Conservation (phyloP, 2,113 vertebrate genomes). For the Psettodes erumei region DNA sequence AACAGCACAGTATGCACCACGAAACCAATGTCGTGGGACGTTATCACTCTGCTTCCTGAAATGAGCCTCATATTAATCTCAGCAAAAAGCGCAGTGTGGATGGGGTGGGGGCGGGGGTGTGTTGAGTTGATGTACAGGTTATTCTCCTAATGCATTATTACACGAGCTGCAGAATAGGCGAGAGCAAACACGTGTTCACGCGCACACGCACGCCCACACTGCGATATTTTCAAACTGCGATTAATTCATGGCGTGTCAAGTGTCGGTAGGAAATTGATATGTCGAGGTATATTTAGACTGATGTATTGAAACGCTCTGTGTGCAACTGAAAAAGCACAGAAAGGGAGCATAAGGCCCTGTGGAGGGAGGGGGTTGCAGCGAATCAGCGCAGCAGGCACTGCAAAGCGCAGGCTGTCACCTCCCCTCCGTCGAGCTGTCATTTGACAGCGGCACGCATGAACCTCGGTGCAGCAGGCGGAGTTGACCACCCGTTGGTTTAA, state of each 20-base stretch:
- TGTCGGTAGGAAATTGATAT: background rate
- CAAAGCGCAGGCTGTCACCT: constrained; percentile 64
- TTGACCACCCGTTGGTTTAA: constrained; percentile 10
- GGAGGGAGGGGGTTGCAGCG: constrained; percentile 56
- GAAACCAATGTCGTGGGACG: constrained; percentile 58
- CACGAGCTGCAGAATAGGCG: background rate
- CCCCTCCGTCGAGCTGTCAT: constrained; percentile 77
- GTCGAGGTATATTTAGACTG: background rate
- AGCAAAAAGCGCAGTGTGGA: constrained; percentile 27
- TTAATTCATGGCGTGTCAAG: background rate
- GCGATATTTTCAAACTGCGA: background rate
- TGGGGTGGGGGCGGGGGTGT: constrained; percentile 24
- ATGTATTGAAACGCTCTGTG: background rate
- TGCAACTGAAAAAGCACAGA: constrained; percentile 8
- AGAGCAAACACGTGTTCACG: background rate
- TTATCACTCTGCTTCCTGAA: constrained; percentile 26
- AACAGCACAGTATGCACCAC: constrained; percentile 58
- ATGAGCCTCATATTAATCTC: constrained; percentile 40
- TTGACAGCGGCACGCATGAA: constrained; percentile 72
- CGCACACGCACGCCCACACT: background rate
- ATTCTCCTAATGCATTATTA: constrained; percentile 39
- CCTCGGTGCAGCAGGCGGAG: constrained; percentile 51
- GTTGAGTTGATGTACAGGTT: constrained; percentile 12
- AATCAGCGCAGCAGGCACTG: constrained; percentile 67
- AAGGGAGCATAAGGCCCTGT: constrained; percentile 10